Conservation (phyloP, 2,888 invertebrate species). For the Ypsolopha scabrella region DNA sequence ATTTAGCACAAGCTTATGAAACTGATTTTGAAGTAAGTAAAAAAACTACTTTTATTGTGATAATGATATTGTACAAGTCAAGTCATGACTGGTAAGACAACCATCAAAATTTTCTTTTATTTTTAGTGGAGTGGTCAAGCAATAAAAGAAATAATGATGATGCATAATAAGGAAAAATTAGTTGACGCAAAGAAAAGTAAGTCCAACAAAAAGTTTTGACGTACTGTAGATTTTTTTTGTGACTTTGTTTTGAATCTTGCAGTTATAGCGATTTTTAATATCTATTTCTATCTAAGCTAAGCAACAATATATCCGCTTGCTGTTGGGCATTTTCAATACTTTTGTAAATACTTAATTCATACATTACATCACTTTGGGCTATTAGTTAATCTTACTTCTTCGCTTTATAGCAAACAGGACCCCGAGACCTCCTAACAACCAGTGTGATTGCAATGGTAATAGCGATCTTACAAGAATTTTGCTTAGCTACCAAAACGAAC, state of each 20-base stretch:
- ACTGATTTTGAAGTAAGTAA: constrained; percentile 47
- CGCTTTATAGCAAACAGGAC: not conserved
- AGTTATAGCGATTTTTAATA: no score
- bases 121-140: constrained; percentile 34
- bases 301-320: no score
- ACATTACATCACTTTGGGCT: no score
- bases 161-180: constrained; percentile 22
- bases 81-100: no score
- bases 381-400: not conserved
- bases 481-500: no score
- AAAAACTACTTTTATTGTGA: not conserved
- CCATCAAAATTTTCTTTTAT: not conserved
- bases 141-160: constrained; percentile 22
- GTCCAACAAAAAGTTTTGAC: constrained; percentile 2
- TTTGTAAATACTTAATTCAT: no score
- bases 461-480: no score
- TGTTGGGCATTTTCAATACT: no score
- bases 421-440: not conserved
- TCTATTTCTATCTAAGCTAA: no score
- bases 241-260: no score
- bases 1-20: constrained; percentile 48
- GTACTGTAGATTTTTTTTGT: no score
- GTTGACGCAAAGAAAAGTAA: constrained; percentile 38
- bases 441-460: not conserved
- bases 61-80: no score